phyloP scores from a whole-genome alignment of 35 echinoderm and acorn worm species.

The Ophiothrix spiculata region DNA sequence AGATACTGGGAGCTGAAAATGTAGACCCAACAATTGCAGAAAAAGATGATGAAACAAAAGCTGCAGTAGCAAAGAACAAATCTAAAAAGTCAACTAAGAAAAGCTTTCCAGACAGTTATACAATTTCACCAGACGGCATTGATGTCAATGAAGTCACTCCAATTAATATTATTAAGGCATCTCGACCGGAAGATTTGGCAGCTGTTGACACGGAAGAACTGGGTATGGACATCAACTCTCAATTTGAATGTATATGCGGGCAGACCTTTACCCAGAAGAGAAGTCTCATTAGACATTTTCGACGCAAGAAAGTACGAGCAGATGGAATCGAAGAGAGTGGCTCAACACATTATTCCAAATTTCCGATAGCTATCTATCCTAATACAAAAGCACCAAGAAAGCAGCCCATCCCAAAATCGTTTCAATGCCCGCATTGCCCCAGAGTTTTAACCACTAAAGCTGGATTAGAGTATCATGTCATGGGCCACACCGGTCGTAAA shows the following conservation, averaged over 20 bases:
- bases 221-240: background rate
- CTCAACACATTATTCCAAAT: background rate
- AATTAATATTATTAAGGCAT: background rate
- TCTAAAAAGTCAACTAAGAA: background rate
- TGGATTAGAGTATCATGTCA: background rate
- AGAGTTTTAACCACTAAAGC: background rate
- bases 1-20: too few species aligned
- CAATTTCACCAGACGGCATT: background rate
- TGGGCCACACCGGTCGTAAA: background rate
- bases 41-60: too few species aligned
- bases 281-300: background rate
- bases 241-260: background rate
- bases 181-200: background rate
- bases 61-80: too few species aligned
- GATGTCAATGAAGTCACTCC: background rate
- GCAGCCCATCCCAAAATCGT: background rate
- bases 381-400: constrained; percentile 6
- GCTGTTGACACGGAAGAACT: background rate
- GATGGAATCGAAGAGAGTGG: background rate
- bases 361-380: background rate
- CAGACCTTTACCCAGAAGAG: background rate
- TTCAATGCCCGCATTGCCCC: background rate
- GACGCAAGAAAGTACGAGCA: background rate
- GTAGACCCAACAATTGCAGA: too few species aligned
- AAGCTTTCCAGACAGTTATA: background rate